Evolutionary conservation across 2,888 invertebrate species (phyloP).

Genomic region (Dasypogon diadema): DNA sequence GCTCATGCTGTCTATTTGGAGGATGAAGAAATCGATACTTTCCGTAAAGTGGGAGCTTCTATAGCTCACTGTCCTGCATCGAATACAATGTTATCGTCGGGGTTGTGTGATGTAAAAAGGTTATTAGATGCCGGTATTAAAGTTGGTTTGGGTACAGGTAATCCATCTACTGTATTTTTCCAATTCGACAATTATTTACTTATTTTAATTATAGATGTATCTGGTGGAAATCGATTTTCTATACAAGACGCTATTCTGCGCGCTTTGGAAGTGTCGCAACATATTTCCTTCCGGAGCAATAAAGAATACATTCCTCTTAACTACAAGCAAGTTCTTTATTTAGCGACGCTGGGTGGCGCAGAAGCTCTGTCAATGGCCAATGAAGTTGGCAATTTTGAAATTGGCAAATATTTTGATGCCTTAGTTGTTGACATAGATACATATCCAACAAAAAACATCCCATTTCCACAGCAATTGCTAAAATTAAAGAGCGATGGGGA

Average conservation of each 20-base stretch:
- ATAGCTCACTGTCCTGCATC: conserved; percentile 91
- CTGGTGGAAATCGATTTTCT: conserved; percentile 83
- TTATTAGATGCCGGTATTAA: conserved; percentile 75
- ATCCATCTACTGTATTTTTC: background rate
- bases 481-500: conserved; percentile 64
- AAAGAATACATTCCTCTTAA: conserved; percentile 70
- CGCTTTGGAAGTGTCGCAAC: conserved; percentile 80
- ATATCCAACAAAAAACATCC: conserved; percentile 71
- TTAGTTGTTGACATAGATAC: conserved; percentile 78
- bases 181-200: too few relatives aligned
- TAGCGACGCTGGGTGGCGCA: conserved; percentile 90
- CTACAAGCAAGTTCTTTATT: conserved; percentile 82
- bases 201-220: conserved; percentile 86
- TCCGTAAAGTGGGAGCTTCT: conserved; percentile 75
- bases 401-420: conserved; percentile 90
- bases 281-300: conserved; percentile 72
- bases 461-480: conserved; percentile 58
- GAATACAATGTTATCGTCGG: conserved; percentile 84
- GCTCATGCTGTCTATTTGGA: conserved; percentile 86
- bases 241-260: conserved; percentile 82
- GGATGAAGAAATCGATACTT: conserved; percentile 76
- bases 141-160: conserved; percentile 90
- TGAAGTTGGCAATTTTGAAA: conserved; percentile 81
- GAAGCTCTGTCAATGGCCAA: conserved; percentile 81
- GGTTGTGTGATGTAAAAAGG: conserved; percentile 81